phyloP scores from a whole-genome alignment of 1,140 invertebrate genomes.

The Diabrotica undecimpunctata region DNA sequence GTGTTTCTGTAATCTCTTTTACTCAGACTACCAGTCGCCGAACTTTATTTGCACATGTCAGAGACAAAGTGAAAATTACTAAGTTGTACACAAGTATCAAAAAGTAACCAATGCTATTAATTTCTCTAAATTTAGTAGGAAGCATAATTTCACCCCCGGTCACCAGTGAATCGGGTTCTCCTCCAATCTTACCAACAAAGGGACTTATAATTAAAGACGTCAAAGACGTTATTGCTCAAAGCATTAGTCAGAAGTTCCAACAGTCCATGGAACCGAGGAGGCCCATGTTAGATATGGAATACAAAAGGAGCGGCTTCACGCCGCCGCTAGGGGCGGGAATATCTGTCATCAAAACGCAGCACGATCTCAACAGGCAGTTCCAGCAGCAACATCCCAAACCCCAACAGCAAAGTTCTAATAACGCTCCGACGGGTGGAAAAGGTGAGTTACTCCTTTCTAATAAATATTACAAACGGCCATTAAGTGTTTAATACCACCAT shows the following conservation, averaged over 20 bases:
- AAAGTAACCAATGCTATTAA: too few relatives aligned
- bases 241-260: slow-evolving; percentile 83
- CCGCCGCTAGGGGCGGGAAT: slow-evolving; percentile 48
- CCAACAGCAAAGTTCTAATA: slow-evolving; percentile 22
- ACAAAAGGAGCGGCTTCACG: slow-evolving; percentile 55
- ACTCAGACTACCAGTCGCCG: too few relatives aligned
- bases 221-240: slow-evolving; percentile 80
- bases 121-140: slow-evolving; percentile 6
- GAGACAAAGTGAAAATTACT: too few relatives aligned
- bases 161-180: slow-evolving; percentile 51
- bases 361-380: slow-evolving; percentile 39
- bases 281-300: slow-evolving; percentile 46
- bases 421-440: slow-evolving; percentile 61
- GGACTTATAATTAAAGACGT: slow-evolving; percentile 58
- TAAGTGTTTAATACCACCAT: too few relatives aligned
- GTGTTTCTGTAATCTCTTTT: too few relatives aligned
- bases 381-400: slow-evolving; percentile 33
- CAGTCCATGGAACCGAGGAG: slow-evolving; percentile 55
- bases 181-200: slow-evolving; percentile 53
- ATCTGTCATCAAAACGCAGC: slow-evolving; percentile 41
- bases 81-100: too few relatives aligned
- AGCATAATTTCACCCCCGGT: slow-evolving; percentile 46
- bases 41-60: too few relatives aligned
- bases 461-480: background rate
- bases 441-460: slow-evolving; percentile 37